Evolutionary conservation across 35 echinoderm and acorn worm genomes (phyloP).

Genomic region (Strongylocentrotus purpuratus): DNA sequence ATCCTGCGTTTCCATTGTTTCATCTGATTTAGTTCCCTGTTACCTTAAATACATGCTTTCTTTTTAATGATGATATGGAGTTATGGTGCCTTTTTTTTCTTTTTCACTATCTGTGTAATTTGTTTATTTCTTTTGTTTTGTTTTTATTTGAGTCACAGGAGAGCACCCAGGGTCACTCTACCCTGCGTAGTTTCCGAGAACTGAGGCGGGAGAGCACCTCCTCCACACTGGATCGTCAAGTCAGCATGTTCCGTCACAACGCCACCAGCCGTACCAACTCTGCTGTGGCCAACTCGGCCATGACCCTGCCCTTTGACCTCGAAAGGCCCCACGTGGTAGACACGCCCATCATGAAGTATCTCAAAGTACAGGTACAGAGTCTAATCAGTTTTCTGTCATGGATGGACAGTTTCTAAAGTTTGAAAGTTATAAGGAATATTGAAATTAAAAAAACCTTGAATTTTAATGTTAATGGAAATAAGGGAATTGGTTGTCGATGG

Average conservation of each 20-base stretch:
- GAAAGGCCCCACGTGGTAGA: constrained; percentile 75
- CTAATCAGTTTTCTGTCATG: neutral
- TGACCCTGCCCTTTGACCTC: constrained; percentile 76
- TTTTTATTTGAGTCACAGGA: constrained; percentile 44
- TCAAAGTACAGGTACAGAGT: constrained; percentile 79
- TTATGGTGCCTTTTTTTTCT: too few species aligned
- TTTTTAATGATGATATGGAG: too few species aligned
- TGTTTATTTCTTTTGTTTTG: neutral
- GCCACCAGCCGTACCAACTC: constrained; percentile 86
- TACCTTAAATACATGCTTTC: too few species aligned
- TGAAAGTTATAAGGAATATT: neutral
- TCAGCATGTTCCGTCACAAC: constrained; percentile 82
- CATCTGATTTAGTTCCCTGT: too few species aligned
- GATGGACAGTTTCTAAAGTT: neutral
- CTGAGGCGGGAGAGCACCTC: constrained; percentile 87
- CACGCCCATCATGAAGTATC: constrained; percentile 79
- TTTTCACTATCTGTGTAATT: too few species aligned
- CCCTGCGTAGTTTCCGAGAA: constrained; percentile 82
- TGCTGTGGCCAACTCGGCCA: constrained; percentile 60
- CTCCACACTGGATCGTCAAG: constrained; percentile 90
- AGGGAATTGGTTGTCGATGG: too few species aligned
- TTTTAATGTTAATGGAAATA: too few species aligned
- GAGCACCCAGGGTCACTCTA: constrained; percentile 74
- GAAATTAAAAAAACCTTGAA: too few species aligned
- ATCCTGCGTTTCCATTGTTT: too few species aligned